Percentiles rank a stretch among this genome's conserved stretches.
Evolutionary conservation across 92 coral and sea anemone genomes (phyloP).

Genomic region (Phenganax subtilis): DNA sequence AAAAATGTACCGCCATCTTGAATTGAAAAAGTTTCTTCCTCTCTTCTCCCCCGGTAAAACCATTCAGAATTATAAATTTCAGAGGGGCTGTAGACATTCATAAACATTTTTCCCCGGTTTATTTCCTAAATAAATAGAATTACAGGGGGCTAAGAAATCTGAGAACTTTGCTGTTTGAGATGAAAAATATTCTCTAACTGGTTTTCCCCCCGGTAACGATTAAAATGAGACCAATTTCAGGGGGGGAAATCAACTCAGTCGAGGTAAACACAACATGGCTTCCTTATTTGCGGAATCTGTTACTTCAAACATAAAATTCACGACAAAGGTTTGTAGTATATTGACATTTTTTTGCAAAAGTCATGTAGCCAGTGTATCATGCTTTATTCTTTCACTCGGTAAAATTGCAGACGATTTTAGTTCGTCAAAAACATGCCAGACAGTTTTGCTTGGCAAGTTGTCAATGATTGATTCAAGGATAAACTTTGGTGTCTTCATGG

Average conservation of each 20-base stretch:
- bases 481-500: too few species aligned
- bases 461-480: too few species aligned
- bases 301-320: slow-evolving; percentile 19
- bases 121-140: too few species aligned
- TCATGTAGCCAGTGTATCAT: background rate
- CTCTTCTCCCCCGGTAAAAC: background rate
- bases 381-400: background rate
- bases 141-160: too few species aligned
- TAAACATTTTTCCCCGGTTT: background rate
- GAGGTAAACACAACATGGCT: slow-evolving; percentile 36
- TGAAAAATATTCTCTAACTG: too few species aligned
- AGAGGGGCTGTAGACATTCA: background rate
- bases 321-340: slow-evolving; percentile 20
- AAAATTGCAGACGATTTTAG: too few species aligned
- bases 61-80: background rate
- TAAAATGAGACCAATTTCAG: background rate
- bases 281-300: slow-evolving; percentile 24
- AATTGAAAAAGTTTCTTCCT: background rate
- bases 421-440: too few species aligned
- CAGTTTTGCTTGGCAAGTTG: too few species aligned
- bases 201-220: background rate
- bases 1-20: slow-evolving; percentile 6
- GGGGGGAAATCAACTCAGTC: background rate
- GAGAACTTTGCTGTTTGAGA: too few species aligned
- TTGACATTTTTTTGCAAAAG: too few species aligned